Evolutionary conservation across 2,888 invertebrate species (phyloP).

Genomic region (Dasypogon diadema): DNA sequence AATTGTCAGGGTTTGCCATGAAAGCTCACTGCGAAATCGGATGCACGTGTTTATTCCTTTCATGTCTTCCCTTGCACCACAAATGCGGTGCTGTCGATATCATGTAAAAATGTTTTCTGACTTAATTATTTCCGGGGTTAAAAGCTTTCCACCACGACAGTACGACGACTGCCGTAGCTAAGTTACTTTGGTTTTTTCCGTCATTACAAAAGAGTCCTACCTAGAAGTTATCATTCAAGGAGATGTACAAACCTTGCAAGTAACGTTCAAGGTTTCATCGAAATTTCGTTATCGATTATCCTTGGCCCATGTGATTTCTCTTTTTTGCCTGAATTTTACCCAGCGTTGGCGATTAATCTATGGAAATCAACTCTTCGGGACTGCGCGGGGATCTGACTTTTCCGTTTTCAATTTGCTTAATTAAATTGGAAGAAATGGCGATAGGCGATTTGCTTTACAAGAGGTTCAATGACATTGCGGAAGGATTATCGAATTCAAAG

Average conservation of each 20-base stretch:
- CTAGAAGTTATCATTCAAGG: slow-evolving; percentile 2
- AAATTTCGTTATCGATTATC: not conserved
- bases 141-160: not conserved
- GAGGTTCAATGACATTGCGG: not conserved
- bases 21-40: not conserved
- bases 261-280: slow-evolving; percentile 1
- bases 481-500: not conserved
- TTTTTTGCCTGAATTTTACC: not conserved
- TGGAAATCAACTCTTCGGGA: not conserved
- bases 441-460: not conserved
- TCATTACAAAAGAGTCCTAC: not conserved
- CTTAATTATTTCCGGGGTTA: slow-evolving; percentile 18
- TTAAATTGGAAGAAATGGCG: not conserved
- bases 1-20: too few species aligned
- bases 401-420: not conserved
- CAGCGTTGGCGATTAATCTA: not conserved
- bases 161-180: not conserved
- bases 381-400: not conserved
- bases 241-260: not conserved
- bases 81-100: not conserved
- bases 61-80: too few species aligned
- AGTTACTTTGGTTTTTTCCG: not conserved
- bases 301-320: not conserved
- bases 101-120: not conserved
- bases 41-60: not conserved